Evolutionary conservation across 1,140 invertebrate genomes (phyloP), one percentile per base, ranked within the genome.

Genomic region (Ephestia elutella): DNA sequence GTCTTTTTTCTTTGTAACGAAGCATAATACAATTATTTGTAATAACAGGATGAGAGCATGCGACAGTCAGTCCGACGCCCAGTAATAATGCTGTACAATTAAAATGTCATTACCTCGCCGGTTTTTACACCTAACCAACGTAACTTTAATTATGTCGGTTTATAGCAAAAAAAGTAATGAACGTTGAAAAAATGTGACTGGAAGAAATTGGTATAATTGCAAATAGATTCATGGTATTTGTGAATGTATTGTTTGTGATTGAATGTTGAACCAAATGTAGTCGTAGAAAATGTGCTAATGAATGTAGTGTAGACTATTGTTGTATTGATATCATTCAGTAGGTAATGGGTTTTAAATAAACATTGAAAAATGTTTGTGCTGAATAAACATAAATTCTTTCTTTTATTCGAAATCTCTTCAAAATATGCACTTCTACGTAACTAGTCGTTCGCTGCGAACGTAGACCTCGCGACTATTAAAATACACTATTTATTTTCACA

Each of bases 1-100:
- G 60, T 68, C 73, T 76, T 81, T 84, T 82, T 84, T 84, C 78
- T 72, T 78, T 65, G 81, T 87, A 84, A 84, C 84, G 80, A 86
- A 86, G 71, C 81, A 77, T 87, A 86, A 86, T 87, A 78, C 82
- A 87, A 87, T 87, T 87, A 87, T 80, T 71, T 72, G 82, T 87
- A 87, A 87, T 87, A 82, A 81, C 82, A 87, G 84, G 82, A 87
- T 80, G 82, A 83, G 68, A 74, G 63, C 73, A 76, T 73, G 78
- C 73, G 80, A 83, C 80, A 86, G 68, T 69, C 68, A 70, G 61
- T 65, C 60, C 65, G 65, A 76, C 73, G 73, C 73, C 73, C 71
- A 51, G 69, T 80, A 82, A 81, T 82, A 72, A 78, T 62, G 65
- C 21, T 65, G 63, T 67, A 84, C 81, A 82, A 87, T 87, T 85